Conservation (phyloP, 2,113 vertebrate species). For the Oplegnathus fasciatus region DNA sequence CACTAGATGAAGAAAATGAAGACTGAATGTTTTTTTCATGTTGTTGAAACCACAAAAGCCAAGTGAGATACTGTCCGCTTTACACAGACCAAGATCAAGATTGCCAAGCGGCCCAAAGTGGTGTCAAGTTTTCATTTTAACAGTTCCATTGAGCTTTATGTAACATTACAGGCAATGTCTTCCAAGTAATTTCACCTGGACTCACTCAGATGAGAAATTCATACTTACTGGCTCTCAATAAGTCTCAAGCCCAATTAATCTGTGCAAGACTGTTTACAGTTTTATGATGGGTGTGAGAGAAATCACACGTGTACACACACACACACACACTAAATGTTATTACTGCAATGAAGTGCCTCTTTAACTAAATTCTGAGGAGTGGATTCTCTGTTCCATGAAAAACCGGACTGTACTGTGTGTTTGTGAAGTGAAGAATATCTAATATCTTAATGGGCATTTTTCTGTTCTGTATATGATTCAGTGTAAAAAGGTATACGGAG, state of each 20-base stretch:
- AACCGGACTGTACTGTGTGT: not conserved
- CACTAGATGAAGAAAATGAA: not conserved
- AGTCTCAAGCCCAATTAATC: constrained; percentile 49
- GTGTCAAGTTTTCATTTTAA: not conserved
- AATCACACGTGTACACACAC: not conserved
- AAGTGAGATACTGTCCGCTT: not conserved
- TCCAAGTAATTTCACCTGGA: constrained; percentile 16
- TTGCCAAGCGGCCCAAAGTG: not conserved
- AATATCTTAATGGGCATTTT: not conserved
- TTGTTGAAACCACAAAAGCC: constrained; percentile 18
- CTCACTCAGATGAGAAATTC: constrained; percentile 45
- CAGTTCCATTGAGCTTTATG: constrained; percentile 12
- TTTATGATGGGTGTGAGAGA: constrained; percentile 39
- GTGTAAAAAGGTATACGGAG: constrained; percentile 6
- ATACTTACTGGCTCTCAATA: constrained; percentile 27
- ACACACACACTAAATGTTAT: constrained; percentile 41
- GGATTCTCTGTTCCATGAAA: constrained; percentile 10
- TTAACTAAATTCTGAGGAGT: constrained; percentile 45
- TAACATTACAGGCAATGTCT: not conserved
- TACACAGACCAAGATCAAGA: not conserved
- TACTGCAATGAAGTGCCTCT: constrained; percentile 38
- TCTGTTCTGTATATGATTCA: constrained; percentile 26
- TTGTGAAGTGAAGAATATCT: not conserved
- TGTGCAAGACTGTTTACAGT: constrained; percentile 33
- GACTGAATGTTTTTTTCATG: not conserved